Conservation (phyloP, 1,140 invertebrate species). For the Nomia melanderi region DNA sequence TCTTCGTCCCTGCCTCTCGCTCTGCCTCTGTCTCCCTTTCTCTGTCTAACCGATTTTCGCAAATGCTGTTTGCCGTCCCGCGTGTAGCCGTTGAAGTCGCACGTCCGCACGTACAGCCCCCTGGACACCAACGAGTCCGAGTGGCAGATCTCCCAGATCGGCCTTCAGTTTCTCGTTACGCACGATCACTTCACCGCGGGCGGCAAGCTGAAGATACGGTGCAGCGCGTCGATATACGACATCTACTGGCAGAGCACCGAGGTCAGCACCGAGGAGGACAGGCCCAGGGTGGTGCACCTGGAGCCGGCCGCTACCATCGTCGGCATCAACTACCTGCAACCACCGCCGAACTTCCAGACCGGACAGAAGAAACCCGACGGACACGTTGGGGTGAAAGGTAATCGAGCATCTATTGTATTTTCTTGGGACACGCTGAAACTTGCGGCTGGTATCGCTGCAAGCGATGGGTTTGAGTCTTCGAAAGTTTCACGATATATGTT, state of each 20-base stretch:
- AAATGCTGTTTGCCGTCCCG: background rate
- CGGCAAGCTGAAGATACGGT: slow-evolving; percentile 84
- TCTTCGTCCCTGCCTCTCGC: too few species aligned
- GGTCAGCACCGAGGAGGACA: slow-evolving; percentile 82
- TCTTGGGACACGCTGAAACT: too few species aligned
- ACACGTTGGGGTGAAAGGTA: slow-evolving; percentile 79
- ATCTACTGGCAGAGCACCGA: slow-evolving; percentile 85
- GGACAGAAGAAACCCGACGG: slow-evolving; percentile 78
- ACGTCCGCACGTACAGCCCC: slow-evolving; percentile 70
- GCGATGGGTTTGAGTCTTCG: too few species aligned
- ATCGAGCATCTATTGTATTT: background rate
- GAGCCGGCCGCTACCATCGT: slow-evolving; percentile 75
- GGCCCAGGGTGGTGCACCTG: slow-evolving; percentile 69
- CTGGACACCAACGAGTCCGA: slow-evolving; percentile 72
- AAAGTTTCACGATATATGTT: too few species aligned
- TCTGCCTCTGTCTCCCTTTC: too few species aligned
- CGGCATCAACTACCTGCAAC: slow-evolving; percentile 78
- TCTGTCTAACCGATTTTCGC: background rate
- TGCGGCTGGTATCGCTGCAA: too few species aligned
- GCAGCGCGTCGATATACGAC: slow-evolving; percentile 84
- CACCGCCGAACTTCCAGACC: slow-evolving; percentile 79
- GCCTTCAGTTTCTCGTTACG: slow-evolving; percentile 82
- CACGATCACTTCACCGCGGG: slow-evolving; percentile 81
- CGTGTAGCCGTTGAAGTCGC: slow-evolving; percentile 64
- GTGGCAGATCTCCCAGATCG: slow-evolving; percentile 71